Evolutionary conservation across 1,140 invertebrate genomes (phyloP).

Genomic region (Drosophila kepulauana): DNA sequence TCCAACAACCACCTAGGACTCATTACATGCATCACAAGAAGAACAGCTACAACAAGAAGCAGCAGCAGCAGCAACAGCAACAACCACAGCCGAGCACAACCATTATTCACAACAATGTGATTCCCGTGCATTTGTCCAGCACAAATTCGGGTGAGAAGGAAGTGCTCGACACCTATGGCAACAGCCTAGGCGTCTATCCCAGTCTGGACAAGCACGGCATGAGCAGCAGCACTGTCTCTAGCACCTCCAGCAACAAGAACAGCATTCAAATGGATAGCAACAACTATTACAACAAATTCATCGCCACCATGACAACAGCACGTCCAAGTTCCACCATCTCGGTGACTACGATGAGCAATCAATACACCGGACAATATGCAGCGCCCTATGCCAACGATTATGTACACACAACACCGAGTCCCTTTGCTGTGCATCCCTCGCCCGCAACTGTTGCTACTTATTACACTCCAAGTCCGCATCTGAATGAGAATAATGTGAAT

Average conservation of each 20-base stretch:
- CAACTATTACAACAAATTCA: conserved; percentile 40
- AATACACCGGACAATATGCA: conserved; percentile 47
- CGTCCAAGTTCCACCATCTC: conserved; percentile 39
- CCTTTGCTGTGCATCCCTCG: conserved; percentile 67
- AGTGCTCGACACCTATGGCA: conserved; percentile 71
- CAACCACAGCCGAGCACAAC: conserved; percentile 57
- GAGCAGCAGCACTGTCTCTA: neutral
- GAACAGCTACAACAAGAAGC: conserved; percentile 46
- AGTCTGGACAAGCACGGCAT: conserved; percentile 49
- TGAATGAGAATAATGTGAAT: conserved; percentile 76
- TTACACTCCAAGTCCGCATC: conserved; percentile 79
- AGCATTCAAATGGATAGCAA: conserved; percentile 34
- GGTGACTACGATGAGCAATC: conserved; percentile 44
- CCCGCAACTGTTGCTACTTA: conserved; percentile 62
- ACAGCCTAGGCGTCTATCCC: conserved; percentile 72
- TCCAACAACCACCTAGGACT: conserved; percentile 18
- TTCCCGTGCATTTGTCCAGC: conserved; percentile 71
- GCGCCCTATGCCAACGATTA: conserved; percentile 59
- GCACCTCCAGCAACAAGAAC: conserved; percentile 29
- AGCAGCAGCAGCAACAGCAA: neutral
- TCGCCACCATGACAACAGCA: conserved; percentile 59
- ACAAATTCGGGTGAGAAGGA: conserved; percentile 76
- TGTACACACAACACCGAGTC: conserved; percentile 62
- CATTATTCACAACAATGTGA: conserved; percentile 84
- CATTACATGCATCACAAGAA: conserved; percentile 59